A percentile compares a stretch with the other conserved stretches of the same genome.
Evolutionary conservation across 2,888 invertebrate genomes (phyloP).

Genomic region (Heliconius erato): DNA sequence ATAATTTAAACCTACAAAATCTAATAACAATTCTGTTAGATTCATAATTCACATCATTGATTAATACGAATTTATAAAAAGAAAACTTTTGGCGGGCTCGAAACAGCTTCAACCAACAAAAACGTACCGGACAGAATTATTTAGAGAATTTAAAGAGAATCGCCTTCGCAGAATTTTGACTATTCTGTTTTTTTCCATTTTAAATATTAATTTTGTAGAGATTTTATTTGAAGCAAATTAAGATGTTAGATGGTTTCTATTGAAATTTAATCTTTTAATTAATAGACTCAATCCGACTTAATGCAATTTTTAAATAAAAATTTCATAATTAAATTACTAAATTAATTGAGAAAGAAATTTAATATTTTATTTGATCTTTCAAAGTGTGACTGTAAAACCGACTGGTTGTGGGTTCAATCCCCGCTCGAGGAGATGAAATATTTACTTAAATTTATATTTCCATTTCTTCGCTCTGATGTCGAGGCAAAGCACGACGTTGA

Average conservation of each 20-base stretch:
- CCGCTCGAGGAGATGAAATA: too few relatives aligned
- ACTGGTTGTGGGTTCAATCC: too few relatives aligned
- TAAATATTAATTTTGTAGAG: not conserved
- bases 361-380: not conserved
- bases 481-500: too few relatives aligned
- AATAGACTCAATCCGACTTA: too few relatives aligned
- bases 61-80: not conserved
- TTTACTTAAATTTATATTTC: too few relatives aligned
- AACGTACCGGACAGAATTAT: slow-evolving; percentile 8
- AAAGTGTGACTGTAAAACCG: too few relatives aligned
- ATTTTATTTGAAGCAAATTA: not conserved
- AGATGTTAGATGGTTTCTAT: not conserved
- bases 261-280: not conserved
- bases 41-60: not conserved
- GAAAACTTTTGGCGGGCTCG: not conserved
- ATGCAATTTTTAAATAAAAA: not conserved
- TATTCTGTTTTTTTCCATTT: not conserved
- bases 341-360: not conserved
- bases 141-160: not conserved
- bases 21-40: not conserved
- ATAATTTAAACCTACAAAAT: not conserved
- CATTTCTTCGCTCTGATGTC: too few relatives aligned
- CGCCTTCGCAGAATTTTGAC: not conserved
- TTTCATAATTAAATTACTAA: not conserved
- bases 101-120: slow-evolving; percentile 1